Conservation (phyloP, 2,888 invertebrate species). For the Omphaloscelis lunosa region DNA sequence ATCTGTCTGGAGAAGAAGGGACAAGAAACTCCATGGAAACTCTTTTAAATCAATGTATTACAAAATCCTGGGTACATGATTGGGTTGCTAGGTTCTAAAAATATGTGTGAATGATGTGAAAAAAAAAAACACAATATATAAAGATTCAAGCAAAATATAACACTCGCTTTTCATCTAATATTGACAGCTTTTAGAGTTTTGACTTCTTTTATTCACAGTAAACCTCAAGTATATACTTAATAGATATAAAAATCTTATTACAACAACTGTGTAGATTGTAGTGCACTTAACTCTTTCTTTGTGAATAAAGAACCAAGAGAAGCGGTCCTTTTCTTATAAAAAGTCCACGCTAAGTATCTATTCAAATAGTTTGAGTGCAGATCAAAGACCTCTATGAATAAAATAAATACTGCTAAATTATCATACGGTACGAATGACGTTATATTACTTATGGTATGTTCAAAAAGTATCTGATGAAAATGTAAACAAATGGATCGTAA, state of each 20-base stretch:
- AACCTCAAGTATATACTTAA: background rate
- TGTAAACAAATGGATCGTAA: background rate
- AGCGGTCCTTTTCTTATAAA: constrained; percentile 15
- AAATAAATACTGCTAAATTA: constrained; percentile 18
- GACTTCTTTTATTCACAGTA: background rate
- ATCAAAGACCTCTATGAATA: constrained; percentile 46
- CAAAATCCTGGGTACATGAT: background rate
- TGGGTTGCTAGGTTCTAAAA: background rate
- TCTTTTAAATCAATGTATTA: too few relatives aligned
- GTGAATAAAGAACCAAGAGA: constrained; percentile 36
- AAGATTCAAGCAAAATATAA: background rate
- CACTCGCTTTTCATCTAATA: background rate
- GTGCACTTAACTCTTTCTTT: constrained; percentile 48
- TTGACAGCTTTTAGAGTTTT: background rate
- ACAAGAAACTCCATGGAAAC: too few relatives aligned
- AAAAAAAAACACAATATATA: background rate
- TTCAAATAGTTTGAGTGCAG: constrained; percentile 37
- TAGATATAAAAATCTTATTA: constrained; percentile 31
- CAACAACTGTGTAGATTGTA: constrained; percentile 33
- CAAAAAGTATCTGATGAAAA: background rate
- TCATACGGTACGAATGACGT: background rate
- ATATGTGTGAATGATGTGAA: background rate
- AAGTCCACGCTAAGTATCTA: constrained; percentile 37
- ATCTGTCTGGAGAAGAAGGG: too few relatives aligned
- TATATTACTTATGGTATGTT: background rate